Evolutionary conservation across 2,113 vertebrate species (phyloP).

Genomic region (Oxygymnocypris stewartii): DNA sequence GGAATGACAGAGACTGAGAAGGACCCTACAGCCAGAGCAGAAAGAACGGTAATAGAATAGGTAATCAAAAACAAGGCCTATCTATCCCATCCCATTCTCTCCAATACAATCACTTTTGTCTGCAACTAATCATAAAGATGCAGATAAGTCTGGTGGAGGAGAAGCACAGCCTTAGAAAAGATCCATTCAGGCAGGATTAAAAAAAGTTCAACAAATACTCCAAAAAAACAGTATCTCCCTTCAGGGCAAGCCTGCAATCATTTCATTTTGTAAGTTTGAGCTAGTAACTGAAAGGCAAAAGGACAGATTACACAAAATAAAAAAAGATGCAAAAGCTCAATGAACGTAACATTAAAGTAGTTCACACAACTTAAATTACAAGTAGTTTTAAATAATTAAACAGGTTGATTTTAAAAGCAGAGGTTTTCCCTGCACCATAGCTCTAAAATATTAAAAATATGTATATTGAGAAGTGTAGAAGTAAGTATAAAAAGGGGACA

Average conservation of each 20-base stretch:
- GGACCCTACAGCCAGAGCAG: conserved; percentile 16
- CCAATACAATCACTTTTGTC: conserved; percentile 29
- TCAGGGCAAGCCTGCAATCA: background rate
- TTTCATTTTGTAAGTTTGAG: conserved; percentile 5
- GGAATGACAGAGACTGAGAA: conserved; percentile 31
- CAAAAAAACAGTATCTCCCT: conserved; percentile 1
- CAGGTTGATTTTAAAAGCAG: background rate
- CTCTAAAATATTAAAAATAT: background rate
- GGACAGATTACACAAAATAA: background rate
- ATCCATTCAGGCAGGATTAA: background rate
- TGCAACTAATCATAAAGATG: conserved; percentile 26
- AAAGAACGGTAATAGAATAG: conserved; percentile 45
- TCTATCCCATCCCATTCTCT: conserved; percentile 13
- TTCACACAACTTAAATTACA: background rate
- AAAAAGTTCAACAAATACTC: background rate
- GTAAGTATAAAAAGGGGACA: no score
- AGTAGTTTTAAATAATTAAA: background rate
- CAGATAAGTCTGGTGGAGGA: conserved; percentile 19
- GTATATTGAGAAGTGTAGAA: background rate
- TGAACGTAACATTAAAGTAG: background rate
- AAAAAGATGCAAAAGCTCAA: no score
- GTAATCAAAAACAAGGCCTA: conserved; percentile 21
- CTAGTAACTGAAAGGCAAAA: background rate
- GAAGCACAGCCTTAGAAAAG: background rate
- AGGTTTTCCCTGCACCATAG: background rate